phyloP scores from a whole-genome alignment of 2,797 vertebrate genomes.

The Alectoris magna region DNA sequence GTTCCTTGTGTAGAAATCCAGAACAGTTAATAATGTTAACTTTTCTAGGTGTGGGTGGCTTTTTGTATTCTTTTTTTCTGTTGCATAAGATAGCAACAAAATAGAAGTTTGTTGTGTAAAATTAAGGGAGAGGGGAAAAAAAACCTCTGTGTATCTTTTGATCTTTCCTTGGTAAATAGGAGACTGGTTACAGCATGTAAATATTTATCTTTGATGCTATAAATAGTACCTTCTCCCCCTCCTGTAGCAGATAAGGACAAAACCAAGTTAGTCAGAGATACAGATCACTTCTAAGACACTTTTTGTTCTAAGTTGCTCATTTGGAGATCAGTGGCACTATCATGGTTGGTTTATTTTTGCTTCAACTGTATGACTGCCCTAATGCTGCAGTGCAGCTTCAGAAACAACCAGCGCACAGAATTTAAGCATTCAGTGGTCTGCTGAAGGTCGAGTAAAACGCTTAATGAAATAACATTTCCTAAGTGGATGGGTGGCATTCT shows the following conservation, averaged over 20 bases:
- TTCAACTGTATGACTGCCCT: background rate
- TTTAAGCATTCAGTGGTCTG: background rate
- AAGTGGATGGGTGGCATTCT: background rate
- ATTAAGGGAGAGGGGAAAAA: background rate
- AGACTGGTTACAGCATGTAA: constrained; percentile 34
- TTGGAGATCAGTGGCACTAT: background rate
- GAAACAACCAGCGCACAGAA: background rate
- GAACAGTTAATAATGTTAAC: background rate
- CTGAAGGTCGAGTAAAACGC: background rate
- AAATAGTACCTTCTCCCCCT: background rate
- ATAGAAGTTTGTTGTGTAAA: constrained; percentile 20
- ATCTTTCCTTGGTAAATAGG: constrained; percentile 56
- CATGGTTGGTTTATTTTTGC: constrained; percentile 4
- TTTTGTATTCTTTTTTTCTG: background rate
- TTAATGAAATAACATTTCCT: background rate
- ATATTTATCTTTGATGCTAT: constrained; percentile 33
- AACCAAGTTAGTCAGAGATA: background rate
- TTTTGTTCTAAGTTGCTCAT: constrained; percentile 3
- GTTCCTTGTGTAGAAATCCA: background rate
- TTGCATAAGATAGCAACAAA: constrained; percentile 46
- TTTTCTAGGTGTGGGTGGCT: background rate
- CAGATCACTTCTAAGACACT: background rate
- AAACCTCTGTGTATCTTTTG: constrained; percentile 33
- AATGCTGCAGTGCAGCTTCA: background rate
- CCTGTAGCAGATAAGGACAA: background rate